Evolutionary conservation across 2,113 vertebrate species (phyloP).

Genomic region (Colinus virginianus): DNA sequence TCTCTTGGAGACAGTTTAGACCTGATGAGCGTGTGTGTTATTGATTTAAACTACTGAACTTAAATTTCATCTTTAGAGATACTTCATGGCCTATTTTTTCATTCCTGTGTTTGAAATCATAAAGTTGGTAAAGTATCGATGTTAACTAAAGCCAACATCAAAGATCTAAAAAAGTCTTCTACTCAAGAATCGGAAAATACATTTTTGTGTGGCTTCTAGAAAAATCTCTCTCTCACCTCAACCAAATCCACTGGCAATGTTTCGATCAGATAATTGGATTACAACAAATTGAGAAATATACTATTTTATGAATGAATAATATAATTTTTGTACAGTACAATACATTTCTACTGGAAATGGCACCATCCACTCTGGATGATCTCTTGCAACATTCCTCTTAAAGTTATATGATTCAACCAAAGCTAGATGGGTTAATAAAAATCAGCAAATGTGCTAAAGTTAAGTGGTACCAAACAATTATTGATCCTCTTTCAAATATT

Average conservation of each 20-base stretch:
- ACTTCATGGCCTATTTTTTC: background rate
- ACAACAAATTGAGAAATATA: conserved; percentile 12
- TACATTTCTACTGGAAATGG: background rate
- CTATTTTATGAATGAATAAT: background rate
- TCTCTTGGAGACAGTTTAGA: background rate
- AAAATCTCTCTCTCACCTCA: conserved; percentile 56
- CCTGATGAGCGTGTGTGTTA: conserved; percentile 5
- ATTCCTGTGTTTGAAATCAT: conserved; percentile 33
- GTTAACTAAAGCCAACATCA: conserved; percentile 9
- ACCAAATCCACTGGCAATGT: conserved; percentile 23
- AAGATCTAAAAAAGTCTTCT: conserved; percentile 9
- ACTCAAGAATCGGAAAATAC: conserved; percentile 46
- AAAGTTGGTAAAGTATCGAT: conserved; percentile 20
- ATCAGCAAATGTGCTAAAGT: background rate
- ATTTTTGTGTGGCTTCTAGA: conserved; percentile 9
- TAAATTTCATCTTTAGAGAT: conserved; percentile 49
- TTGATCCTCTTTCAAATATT: background rate
- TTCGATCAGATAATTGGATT: conserved; percentile 43
- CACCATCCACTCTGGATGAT: background rate
- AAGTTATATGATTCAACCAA: background rate
- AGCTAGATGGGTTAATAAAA: background rate
- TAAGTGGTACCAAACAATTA: background rate
- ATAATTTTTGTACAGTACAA: background rate
- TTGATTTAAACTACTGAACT: conserved; percentile 22
- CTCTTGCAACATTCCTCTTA: background rate